Conservation (phyloP, 2,888 invertebrate species). For the Anagyrus pseudococci region DNA sequence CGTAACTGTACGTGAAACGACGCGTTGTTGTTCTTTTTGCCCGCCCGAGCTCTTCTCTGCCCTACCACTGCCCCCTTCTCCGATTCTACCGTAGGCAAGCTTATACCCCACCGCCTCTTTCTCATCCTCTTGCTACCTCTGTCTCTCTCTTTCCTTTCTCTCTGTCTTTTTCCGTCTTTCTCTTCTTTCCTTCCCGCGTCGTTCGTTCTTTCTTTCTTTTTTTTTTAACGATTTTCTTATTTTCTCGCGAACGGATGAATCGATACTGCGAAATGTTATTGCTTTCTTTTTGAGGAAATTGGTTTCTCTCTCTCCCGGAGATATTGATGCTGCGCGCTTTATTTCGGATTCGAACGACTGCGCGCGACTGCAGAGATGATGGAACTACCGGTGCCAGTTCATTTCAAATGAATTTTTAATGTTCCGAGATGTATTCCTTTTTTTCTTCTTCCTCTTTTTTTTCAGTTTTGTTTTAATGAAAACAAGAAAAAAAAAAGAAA, state of each 20-base stretch:
- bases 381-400: no score
- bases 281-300: conserved; percentile 1
- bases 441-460: no score
- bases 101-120: background rate
- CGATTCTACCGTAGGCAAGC: background rate
- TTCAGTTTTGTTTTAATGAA: no score
- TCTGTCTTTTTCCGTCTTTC: conserved; percentile 22
- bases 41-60: no score
- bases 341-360: conserved; percentile 9
- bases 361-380: no score
- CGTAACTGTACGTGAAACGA: conserved; percentile 19
- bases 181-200: conserved; percentile 31
- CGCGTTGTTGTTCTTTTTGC: no score
- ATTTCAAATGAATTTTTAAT: no score
- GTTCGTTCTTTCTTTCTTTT: conserved; percentile 16
- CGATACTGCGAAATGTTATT: conserved; percentile 38
- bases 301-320: background rate
- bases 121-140: background rate
- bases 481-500: no score
- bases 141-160: background rate
- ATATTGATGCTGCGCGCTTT: no score
- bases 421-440: no score
- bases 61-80: background rate
- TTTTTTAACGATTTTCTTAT: no score
- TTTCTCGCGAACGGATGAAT: conserved; percentile 28